Percentiles rank a stretch among this genome's conserved stretches.
These are phyloP conservation scores for Felis catus DNA, from an alignment of 2,113 vertebrate species.

Conservation along the genomic window F.catus_Fca126_mat1.0 CM031422.1:18567001-18567500, in stretches of 20 bases:
- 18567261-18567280: not conserved
- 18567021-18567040: not conserved
- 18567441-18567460: not conserved
- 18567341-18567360: not conserved
- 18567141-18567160: not conserved
- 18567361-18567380: not conserved
- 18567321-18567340: not conserved
- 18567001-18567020: not conserved
- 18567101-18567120: not conserved
- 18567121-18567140: rapidly evolving
- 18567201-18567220: not conserved
- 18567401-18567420: not conserved
- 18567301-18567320: not conserved
- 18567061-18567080: not conserved
- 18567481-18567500: not conserved
- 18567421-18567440: rapidly evolving
- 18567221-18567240: not conserved
- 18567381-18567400: too few species aligned
- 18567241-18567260: not conserved
- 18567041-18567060: not conserved
- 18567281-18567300: not conserved
- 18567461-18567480: not conserved
- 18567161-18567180: not conserved
- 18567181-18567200: not conserved
- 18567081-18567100: not conserved